phyloP scores from a whole-genome alignment of 92 coral and sea anemone species.

The Porites rus region DNA sequence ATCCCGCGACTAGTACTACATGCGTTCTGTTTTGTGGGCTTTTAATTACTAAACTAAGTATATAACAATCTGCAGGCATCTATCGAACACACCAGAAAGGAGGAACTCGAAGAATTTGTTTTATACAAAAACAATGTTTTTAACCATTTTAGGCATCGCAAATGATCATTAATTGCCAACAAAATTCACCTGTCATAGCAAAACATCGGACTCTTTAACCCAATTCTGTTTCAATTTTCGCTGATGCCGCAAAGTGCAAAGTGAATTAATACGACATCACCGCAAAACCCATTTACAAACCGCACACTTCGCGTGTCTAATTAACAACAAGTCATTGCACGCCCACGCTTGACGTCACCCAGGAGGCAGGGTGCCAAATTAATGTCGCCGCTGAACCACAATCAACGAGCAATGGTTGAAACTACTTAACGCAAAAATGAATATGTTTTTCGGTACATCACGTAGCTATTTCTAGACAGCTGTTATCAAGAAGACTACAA shows the following conservation, averaged over 20 bases:
- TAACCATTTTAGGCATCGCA: not conserved
- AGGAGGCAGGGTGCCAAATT: not conserved
- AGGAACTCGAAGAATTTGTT: not conserved
- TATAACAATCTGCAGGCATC: not conserved
- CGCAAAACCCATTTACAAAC: conserved; percentile 24
- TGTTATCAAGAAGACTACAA: too few species aligned
- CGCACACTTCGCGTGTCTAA: conserved; percentile 16
- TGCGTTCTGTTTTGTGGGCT: not conserved
- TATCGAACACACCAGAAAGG: not conserved
- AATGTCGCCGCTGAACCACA: not conserved
- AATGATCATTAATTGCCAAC: not conserved
- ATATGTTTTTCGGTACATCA: not conserved
- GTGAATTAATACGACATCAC: not conserved
- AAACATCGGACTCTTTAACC: not conserved
- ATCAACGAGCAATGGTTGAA: too few species aligned
- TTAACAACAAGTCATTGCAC: conserved; percentile 11
- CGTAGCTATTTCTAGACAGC: not conserved
- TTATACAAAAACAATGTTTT: not conserved
- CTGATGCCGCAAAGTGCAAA: conserved; percentile 4
- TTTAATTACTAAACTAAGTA: not conserved
- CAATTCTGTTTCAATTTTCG: conserved; percentile 16
- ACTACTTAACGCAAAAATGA: too few species aligned
- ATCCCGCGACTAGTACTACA: not conserved
- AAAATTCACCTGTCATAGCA: not conserved
- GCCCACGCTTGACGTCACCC: conserved; percentile 32